Evolutionary conservation across 2,888 invertebrate species (phyloP).

Genomic region (Morpho achilles): DNA sequence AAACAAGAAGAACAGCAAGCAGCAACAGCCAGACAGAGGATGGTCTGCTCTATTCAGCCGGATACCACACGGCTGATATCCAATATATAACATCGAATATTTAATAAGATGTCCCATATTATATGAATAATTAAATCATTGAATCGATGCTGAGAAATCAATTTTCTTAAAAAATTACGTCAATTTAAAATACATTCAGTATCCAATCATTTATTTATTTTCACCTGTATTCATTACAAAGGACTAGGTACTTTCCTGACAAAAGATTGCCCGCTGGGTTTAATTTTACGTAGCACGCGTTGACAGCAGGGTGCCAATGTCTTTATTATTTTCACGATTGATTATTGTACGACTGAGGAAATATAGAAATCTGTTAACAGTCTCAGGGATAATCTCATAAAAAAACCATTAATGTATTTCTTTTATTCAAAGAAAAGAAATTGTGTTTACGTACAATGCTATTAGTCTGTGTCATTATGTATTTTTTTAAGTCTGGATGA

Average conservation of each 20-base stretch:
- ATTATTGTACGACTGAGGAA: slow-evolving; percentile 14
- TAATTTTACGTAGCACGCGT: slow-evolving; percentile 48
- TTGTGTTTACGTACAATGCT: no score
- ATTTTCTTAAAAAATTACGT: not conserved
- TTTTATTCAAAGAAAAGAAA: no score
- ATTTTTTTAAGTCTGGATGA: no score
- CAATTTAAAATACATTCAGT: not conserved
- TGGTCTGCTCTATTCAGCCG: no score
- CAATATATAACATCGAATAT: not conserved
- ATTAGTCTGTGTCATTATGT: no score
- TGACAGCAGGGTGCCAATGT: slow-evolving; percentile 59
- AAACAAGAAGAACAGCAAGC: no score
- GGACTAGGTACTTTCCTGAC: slow-evolving; percentile 16
- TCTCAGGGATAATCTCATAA: no score
- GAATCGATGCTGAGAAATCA: not conserved
- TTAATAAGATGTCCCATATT: slow-evolving; percentile 16
- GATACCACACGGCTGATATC: no score
- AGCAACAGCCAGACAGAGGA: no score
- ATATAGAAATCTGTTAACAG: not conserved
- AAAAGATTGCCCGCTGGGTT: slow-evolving; percentile 49
- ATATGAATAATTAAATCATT: slow-evolving; percentile 14
- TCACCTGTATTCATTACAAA: slow-evolving; percentile 20
- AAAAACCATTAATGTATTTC: no score
- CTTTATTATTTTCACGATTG: slow-evolving; percentile 51
- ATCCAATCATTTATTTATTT: slow-evolving; percentile 12